Evolutionary conservation across 2,888 invertebrate species (phyloP).

Genomic region (Didymodactylos carnosus): DNA sequence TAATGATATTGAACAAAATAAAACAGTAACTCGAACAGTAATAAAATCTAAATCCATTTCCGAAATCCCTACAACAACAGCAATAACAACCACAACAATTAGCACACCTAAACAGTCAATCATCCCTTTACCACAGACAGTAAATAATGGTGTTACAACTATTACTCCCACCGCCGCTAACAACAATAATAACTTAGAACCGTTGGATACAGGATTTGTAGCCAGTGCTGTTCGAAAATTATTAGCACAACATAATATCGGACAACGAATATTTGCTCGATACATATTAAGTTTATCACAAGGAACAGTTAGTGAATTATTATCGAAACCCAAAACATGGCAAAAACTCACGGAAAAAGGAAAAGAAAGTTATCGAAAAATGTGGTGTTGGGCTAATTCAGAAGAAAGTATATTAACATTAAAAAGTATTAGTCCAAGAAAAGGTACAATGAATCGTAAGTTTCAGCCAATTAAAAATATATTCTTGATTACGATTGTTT

Average conservation of each 20-base stretch:
- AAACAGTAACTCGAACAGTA: neutral
- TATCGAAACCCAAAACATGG: slow-evolving; percentile 98
- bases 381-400: slow-evolving; percentile 98
- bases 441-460: no score
- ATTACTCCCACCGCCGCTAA: neutral
- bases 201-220: slow-evolving; percentile 31
- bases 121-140: neutral
- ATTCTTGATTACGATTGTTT: no score
- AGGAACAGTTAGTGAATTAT: slow-evolving; percentile 87
- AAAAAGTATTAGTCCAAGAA: slow-evolving; percentile 64
- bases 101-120: neutral
- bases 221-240: slow-evolving; percentile 76
- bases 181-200: neutral
- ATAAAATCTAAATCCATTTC: neutral
- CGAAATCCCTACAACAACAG: neutral
- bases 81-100: neutral
- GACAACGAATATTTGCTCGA: slow-evolving; percentile 91
- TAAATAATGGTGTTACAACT: neutral
- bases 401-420: slow-evolving; percentile 86
- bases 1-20: no score
- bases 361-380: slow-evolving; percentile 91
- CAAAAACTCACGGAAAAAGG: slow-evolving; percentile 98
- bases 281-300: slow-evolving; percentile 81
- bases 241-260: slow-evolving; percentile 87
- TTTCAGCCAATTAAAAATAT: no score